These are phyloP conservation scores for Melanocharis versteri DNA, from an alignment of 2,113 vertebrate species.

Conservation along the genomic window DNA sequence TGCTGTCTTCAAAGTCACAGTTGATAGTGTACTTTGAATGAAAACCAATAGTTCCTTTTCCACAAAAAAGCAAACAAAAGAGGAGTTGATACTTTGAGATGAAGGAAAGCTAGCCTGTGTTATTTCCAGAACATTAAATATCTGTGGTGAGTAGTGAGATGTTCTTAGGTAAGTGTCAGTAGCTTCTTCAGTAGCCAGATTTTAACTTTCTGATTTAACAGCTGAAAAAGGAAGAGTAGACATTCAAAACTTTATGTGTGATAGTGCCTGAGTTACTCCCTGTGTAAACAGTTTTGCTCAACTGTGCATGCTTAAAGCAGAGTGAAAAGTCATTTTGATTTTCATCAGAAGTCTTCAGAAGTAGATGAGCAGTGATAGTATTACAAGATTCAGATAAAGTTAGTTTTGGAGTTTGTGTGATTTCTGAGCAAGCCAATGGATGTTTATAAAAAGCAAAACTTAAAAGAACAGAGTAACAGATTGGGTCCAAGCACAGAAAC, in stretches of 20 bases:
- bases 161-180: background rate
- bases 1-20: background rate
- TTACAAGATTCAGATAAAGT: background rate
- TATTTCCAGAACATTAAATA: background rate
- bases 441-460: background rate
- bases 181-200: background rate
- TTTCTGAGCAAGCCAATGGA: background rate
- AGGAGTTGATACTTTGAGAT: background rate
- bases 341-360: background rate
- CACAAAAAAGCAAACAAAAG: background rate
- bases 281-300: background rate
- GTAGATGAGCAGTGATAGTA: background rate
- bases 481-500: background rate
- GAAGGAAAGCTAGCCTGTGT: background rate
- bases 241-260: background rate
- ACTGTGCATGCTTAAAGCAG: background rate
- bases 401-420: background rate
- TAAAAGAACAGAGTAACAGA: background rate
- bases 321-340: background rate
- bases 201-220: background rate
- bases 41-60: background rate
- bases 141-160: background rate
- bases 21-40: background rate
- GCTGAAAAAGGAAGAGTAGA: background rate
- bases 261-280: background rate